Base-by-base conservation (phyloP, 2,888 invertebrate species). In the Alloscopus bannaensis region DNA sequence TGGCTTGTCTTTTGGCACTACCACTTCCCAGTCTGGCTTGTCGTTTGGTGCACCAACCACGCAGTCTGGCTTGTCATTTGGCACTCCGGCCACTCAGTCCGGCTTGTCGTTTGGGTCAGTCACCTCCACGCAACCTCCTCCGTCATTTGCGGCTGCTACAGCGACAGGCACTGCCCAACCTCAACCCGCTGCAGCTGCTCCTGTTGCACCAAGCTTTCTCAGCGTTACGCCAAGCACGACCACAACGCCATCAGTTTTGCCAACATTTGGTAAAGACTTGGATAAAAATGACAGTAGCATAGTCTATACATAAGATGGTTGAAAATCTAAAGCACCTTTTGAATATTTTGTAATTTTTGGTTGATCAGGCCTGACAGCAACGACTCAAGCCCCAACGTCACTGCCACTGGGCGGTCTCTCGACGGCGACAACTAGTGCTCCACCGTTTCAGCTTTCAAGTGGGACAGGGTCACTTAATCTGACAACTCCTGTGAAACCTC, bases 401-500 rank as follows among this genome's bases (percentile, higher is more conserved):
- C 24, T 59, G 2, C 8, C 40, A 36, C 18, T 69, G n/a, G 55
- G 42, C 13, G 59, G 29, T 20, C 36, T 62, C 3, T 28, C 69
- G 18, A 50, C 45, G 16, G 20, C 28, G 3, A 8, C 65, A 65
- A n/a, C n/a, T n/a, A n/a, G 8, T n/a, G 68, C 18, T 47, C 80
- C 18, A 26, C 78, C 6, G 24, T 66, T 29, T 57, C 83, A 85
- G 85, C 65, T 20, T 13, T 22, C 24, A 50, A 45, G 11, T 45
- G 42, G 20, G 31, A 24, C 66, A 1, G 45, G 60, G 26, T 6
- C 50, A 3, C 31, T 59, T 3, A 22, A 22, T 20, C 13, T 45
- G 4, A 28, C 69, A 6, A 55, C 31, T 55, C 57, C 45, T 26
- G n/a, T 91, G 20, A 60, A 55, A 20, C 76, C 28, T 13, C 42